A percentile compares a stretch with the other conserved stretches of the same genome.
Evolutionary conservation across 2,113 vertebrate genomes (phyloP).

Genomic region (Chelonoidis abingdonii): DNA sequence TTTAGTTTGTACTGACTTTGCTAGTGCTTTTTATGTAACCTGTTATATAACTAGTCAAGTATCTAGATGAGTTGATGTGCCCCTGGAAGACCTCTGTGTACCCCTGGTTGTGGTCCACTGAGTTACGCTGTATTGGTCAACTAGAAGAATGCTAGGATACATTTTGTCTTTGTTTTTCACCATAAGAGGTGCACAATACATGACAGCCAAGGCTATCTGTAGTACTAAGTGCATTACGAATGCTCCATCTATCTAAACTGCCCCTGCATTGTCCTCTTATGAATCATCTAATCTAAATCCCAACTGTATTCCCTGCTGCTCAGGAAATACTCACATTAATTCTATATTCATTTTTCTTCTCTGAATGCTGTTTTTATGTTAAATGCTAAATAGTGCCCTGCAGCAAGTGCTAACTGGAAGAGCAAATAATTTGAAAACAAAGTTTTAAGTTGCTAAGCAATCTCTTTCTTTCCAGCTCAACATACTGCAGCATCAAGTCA

Average conservation of each 20-base stretch:
- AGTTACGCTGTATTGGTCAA: background rate
- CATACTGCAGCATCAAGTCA: accelerated
- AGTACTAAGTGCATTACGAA: background rate
- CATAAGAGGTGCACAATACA: background rate
- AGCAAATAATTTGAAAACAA: too few relatives aligned
- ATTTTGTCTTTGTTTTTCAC: background rate
- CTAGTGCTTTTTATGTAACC: too few relatives aligned
- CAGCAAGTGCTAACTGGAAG: background rate
- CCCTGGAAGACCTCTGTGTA: too few relatives aligned
- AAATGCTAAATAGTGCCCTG: background rate
- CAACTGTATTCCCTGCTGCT: background rate
- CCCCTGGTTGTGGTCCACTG: too few relatives aligned
- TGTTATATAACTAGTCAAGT: too few relatives aligned
- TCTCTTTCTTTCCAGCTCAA: background rate
- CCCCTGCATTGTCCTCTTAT: accelerated
- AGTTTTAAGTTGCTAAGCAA: too few relatives aligned
- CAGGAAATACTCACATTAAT: background rate
- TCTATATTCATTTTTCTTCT: background rate
- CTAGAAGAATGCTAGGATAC: background rate
- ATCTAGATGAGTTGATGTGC: too few relatives aligned
- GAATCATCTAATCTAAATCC: background rate
- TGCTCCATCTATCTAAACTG: background rate
- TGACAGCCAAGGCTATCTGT: background rate
- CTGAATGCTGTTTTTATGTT: background rate
- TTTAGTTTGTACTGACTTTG: too few relatives aligned